These are phyloP conservation scores for Oscheius sp. DNA, from an alignment of 2,888 invertebrate species.

Conservation along the genomic window DNA sequence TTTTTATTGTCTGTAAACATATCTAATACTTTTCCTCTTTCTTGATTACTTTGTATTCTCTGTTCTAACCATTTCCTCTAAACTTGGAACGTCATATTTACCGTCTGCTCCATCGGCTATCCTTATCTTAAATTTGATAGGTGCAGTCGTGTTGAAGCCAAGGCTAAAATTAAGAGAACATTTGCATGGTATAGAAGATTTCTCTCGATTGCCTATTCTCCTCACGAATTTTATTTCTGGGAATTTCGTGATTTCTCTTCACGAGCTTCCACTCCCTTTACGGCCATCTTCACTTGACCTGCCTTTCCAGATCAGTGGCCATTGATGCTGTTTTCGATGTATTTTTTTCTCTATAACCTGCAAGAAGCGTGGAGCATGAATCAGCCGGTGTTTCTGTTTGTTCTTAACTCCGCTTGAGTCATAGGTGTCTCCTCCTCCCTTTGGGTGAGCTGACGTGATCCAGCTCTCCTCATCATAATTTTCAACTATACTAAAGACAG, in stretches of 20 bases:
- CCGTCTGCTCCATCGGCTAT: conserved; percentile 7
- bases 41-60: neutral
- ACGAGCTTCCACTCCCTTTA: too few relatives aligned
- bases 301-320: conserved; percentile 2
- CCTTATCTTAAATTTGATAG: conserved; percentile 26
- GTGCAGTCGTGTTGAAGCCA: neutral
- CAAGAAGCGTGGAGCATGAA: conserved; percentile 13
- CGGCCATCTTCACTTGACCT: neutral
- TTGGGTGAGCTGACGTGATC: conserved; percentile 11
- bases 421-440: conserved; percentile 14
- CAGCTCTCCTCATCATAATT: neutral
- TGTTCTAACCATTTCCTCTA: too few relatives aligned
- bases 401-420: conserved; percentile 21
- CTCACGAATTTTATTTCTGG: too few relatives aligned
- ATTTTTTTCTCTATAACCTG: conserved; percentile 21
- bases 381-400: conserved; percentile 26
- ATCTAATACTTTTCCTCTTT: too few relatives aligned
- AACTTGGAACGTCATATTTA: conserved; percentile 18
- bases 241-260: too few relatives aligned
- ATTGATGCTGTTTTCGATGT: conserved; percentile 8
- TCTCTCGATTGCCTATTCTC: neutral
- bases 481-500: too few relatives aligned
- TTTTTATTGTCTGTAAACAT: neutral
- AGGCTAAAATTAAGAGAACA: neutral
- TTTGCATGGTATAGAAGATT: neutral